Evolutionary conservation across 2,113 vertebrate genomes (phyloP), one percentile per base, ranked within the genome.

Genomic region (Myiozetetes cayanensis): DNA sequence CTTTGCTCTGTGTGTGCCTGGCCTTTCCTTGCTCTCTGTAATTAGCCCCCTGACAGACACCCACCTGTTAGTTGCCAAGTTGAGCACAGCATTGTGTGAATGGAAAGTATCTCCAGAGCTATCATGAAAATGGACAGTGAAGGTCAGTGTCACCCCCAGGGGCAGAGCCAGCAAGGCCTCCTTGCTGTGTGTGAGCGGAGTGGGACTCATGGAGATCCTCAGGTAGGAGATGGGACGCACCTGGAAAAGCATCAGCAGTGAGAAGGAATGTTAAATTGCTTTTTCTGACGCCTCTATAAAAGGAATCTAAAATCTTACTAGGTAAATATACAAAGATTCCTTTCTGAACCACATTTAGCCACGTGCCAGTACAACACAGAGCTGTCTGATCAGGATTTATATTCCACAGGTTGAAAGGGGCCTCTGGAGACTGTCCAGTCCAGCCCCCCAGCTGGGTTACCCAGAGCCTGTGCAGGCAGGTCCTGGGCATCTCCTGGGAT

Each of bases 161-260:
- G 99, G 99, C 49, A 99, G 95, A 81, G 98, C 98, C 8, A 89
- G 63, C 76, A 98, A 93, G 1, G 89, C 79, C 75, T 99, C 98
- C 75, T 94, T 96, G 94, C 88, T 97, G 46, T 96, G 92, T 1
- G 97, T 98, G 84, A 98, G 94, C 56, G 99, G 96, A 25, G 96
- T n/a, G 0, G 99, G 99, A 87, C 97, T 98, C 95, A 98, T 98
- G 75, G 98, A 99, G 89, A 99, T 97, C 86, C 98, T 98, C 59
- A 99, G 93, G 72, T 99, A 99, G 5, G 99, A 99, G 72, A 99
- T 97, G 21, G 99, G 99, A n/a, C 98, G 97, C 68, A 99, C 99
- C 99, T 99, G 92, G 74, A 50, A 66, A 91, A 77, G 67, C 23
- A 75, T 4, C 2, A 76, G 31, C 33, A 85, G 35, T 8, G 53